These are phyloP conservation scores for Pterophyllum scalare DNA, from an alignment of 2,113 vertebrate species.

Conservation along the genomic window DNA sequence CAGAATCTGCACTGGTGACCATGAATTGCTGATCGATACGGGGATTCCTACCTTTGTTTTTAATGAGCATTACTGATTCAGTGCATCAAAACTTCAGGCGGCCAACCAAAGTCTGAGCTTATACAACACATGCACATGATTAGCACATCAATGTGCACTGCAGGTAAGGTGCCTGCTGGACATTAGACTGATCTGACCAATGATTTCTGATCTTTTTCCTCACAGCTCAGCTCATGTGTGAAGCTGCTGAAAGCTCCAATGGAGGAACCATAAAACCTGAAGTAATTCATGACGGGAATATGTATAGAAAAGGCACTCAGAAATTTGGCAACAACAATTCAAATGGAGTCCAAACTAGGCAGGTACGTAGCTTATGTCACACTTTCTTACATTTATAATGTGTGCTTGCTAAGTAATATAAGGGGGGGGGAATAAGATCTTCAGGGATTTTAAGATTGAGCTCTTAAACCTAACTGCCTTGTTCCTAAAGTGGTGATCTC, in stretches of 20 bases:
- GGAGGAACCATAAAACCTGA: neutral
- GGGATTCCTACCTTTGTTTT: neutral
- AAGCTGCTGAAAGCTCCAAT: constrained; percentile 1
- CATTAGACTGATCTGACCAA: constrained; percentile 30
- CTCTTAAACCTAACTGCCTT: constrained; percentile 49
- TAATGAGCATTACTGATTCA: neutral
- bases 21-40: neutral
- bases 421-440: constrained; percentile 30
- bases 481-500: constrained; percentile 74
- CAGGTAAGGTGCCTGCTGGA: constrained; percentile 24
- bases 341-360: neutral
- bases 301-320: neutral
- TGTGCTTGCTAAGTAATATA: constrained; percentile 12
- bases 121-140: constrained; percentile 36
- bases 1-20: neutral
- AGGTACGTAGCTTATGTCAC: neutral
- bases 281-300: neutral
- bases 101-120: neutral
- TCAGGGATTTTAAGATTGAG: constrained; percentile 37
- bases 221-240: constrained; percentile 9
- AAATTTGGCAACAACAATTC: neutral
- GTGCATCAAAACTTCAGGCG: neutral
- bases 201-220: constrained; percentile 44
- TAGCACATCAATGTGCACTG: constrained; percentile 19
- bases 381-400: constrained; percentile 11